Evolutionary conservation across 2,888 invertebrate species (phyloP).

Genomic region (Drosophila crucigera): DNA sequence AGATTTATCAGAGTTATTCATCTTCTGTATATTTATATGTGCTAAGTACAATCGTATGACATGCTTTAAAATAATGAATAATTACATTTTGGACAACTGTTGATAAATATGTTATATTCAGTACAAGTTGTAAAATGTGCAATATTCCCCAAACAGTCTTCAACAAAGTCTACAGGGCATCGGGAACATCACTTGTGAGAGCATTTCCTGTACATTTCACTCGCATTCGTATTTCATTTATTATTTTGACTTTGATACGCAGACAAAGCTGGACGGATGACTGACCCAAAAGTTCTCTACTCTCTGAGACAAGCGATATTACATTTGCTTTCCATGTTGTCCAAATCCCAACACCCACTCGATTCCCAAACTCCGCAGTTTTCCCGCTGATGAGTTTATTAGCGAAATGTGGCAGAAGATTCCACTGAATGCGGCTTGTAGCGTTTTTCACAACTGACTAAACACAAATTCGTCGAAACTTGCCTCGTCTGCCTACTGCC

Average conservation of each 20-base stretch:
- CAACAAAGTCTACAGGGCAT: background rate
- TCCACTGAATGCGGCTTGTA: conserved; percentile 27
- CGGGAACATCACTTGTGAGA: background rate
- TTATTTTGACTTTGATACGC: conserved; percentile 11
- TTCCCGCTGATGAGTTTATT: conserved; percentile 48
- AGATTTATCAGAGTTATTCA: background rate
- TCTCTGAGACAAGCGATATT: background rate
- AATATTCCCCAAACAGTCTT: background rate
- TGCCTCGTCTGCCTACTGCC: background rate
- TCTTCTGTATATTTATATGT: too few relatives aligned
- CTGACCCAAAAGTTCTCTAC: conserved; percentile 14
- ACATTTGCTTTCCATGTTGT: background rate
- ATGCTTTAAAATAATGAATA: background rate
- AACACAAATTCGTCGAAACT: conserved; percentile 34
- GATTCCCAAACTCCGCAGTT: too few relatives aligned
- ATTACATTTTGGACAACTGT: background rate
- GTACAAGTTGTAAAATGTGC: background rate
- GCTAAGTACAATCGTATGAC: background rate
- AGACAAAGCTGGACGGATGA: conserved; percentile 11
- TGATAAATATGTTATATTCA: background rate
- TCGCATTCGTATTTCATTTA: background rate
- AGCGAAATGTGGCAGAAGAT: conserved; percentile 32
- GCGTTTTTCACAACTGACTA: conserved; percentile 37
- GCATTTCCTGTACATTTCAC: background rate
- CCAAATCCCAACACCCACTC: background rate